Evolutionary conservation across 2,113 vertebrate species (phyloP).

Genomic region (Siniperca knerii): DNA sequence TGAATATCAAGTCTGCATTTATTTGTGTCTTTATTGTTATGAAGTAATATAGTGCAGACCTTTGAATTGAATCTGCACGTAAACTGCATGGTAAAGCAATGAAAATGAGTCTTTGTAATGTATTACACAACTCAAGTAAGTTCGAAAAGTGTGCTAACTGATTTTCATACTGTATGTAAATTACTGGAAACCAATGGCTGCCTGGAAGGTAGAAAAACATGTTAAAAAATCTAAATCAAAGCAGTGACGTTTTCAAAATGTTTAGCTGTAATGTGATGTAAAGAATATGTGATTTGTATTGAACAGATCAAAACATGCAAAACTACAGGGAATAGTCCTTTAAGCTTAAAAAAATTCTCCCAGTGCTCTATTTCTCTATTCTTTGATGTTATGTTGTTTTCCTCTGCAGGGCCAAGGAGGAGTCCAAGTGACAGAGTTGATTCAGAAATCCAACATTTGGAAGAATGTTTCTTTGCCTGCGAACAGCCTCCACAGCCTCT

Average conservation of each 20-base stretch:
- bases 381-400: neutral
- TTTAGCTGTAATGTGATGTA: neutral
- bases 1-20: neutral
- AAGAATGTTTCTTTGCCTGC: conserved; percentile 77
- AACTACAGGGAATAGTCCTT: neutral
- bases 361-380: neutral
- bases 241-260: neutral
- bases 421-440: conserved; percentile 80
- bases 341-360: neutral
- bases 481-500: conserved; percentile 72
- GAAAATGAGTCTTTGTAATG: neutral
- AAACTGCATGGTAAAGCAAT: neutral
- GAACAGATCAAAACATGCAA: neutral
- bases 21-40: neutral
- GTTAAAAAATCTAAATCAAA: neutral
- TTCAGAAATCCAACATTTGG: conserved; percentile 84
- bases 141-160: neutral
- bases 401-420: conserved; percentile 54
- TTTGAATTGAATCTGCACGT: neutral
- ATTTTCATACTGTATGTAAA: neutral
- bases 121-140: neutral
- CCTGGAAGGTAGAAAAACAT: neutral
- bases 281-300: neutral
- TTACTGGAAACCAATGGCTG: neutral
- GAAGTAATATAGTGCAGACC: neutral